Conservation (phyloP, 2,797 vertebrate genomes). For the Squalus acanthias region DNA sequence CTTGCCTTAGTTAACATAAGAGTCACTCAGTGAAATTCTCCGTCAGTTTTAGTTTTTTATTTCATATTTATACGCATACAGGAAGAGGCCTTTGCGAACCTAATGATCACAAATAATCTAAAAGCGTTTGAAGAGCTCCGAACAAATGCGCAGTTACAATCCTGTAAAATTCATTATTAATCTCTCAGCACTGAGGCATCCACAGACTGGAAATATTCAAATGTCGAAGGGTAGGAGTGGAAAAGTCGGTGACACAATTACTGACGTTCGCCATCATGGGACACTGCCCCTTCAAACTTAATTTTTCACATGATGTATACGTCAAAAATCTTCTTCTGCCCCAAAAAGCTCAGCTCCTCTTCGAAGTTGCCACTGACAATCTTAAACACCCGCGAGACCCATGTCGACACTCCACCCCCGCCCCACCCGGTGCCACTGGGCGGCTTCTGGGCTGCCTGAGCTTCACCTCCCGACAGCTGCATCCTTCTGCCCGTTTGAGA, state of each 20-base stretch:
- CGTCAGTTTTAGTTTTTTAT: not conserved
- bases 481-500: not conserved
- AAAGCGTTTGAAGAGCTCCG: not conserved
- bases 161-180: not conserved
- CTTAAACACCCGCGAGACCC: not conserved
- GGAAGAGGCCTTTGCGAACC: not conserved
- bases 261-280: not conserved
- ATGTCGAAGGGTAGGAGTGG: not conserved
- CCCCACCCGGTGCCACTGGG: no score
- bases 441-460: no score
- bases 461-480: no score
- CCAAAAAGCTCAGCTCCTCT: not conserved
- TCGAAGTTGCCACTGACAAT: not conserved
- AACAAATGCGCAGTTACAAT: not conserved
- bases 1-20: not conserved
- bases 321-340: not conserved
- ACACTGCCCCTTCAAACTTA: not conserved
- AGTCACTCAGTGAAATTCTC: not conserved
- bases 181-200: not conserved
- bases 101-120: slow-evolving; percentile 14
- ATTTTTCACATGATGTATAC: not conserved
- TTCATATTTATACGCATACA: not conserved
- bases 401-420: no score
- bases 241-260: not conserved
- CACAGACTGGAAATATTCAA: not conserved